Evolutionary conservation across 2,888 invertebrate genomes (phyloP).

Genomic region (Stenotaenia linearis): DNA sequence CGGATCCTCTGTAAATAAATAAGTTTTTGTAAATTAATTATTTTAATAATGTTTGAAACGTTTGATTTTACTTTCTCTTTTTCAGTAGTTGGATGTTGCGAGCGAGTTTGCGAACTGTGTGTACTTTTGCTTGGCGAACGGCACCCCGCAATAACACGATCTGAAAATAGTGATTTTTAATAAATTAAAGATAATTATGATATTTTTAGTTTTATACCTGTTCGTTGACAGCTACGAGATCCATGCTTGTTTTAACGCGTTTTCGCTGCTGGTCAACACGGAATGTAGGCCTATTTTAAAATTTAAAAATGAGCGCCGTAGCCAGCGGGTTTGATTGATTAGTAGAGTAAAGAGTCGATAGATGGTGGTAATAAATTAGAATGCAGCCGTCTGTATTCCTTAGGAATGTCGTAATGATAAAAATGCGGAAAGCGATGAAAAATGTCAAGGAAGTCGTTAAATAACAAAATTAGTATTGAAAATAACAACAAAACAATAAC

Average conservation of each 20-base stretch:
- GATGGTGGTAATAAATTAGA: no score
- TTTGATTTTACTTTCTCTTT: neutral
- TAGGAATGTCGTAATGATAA: no score
- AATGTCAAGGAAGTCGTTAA: no score
- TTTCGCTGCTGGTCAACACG: no score
- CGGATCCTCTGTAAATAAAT: neutral
- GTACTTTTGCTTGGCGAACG: slow-evolving; percentile 26
- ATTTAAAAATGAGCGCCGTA: no score
- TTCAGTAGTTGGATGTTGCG: neutral
- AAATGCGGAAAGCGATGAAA: no score
- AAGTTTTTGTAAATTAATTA: neutral
- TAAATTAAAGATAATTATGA: neutral
- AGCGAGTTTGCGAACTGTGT: slow-evolving; percentile 8
- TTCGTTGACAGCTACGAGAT: neutral
- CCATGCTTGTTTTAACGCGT: neutral
- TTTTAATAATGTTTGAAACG: neutral
- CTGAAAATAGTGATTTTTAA: neutral
- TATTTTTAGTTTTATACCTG: neutral
- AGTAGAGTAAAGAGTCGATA: no score
- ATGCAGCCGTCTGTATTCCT: no score
- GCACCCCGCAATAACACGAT: slow-evolving; percentile 24
- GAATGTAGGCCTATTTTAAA: no score
- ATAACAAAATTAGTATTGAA: no score
- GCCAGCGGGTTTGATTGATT: no score
- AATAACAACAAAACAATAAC: no score